These are phyloP conservation scores for Nemoura dubitans DNA, from an alignment of 2,888 invertebrate species.

Conservation along the genomic window DNA sequence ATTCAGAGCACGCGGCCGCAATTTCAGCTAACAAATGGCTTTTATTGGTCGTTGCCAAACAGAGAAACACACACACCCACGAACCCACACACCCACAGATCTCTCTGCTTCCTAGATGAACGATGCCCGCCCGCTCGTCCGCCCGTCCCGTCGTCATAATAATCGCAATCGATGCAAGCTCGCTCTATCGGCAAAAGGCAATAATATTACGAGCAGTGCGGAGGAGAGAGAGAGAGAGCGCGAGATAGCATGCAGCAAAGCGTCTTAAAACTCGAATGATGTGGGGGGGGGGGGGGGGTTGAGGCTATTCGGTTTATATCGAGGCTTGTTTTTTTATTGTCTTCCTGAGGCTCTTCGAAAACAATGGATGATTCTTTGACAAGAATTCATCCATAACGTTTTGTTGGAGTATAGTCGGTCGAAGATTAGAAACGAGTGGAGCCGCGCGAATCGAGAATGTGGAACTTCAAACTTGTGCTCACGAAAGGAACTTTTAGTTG, in stretches of 20 bases:
- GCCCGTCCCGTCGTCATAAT: constrained; percentile 21
- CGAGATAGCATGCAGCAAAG: neutral
- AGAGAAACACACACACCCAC: constrained; percentile 18
- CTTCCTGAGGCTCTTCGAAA: neutral
- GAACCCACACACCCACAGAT: neutral
- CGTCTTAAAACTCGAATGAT: constrained; percentile 28
- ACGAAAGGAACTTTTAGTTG: no score
- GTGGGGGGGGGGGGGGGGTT: neutral
- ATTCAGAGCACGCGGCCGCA: constrained; percentile 44
- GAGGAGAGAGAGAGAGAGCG: neutral
- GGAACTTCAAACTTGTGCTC: no score
- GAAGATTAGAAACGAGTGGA: neutral
- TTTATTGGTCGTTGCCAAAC: constrained; percentile 47
- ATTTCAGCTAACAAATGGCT: constrained; percentile 45
- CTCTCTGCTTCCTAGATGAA: neutral
- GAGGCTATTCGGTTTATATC: constrained; percentile 34
- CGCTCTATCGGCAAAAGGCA: constrained; percentile 41
- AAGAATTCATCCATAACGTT: neutral
- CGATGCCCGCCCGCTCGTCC: neutral
- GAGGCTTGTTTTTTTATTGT: constrained; percentile 19
- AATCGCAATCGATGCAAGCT: constrained; percentile 39
- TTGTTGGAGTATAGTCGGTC: neutral
- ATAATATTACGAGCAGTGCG: constrained; percentile 38
- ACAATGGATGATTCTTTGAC: constrained; percentile 12
- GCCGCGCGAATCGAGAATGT: no score